A percentile compares a stretch with the other conserved stretches of the same genome.
Evolutionary conservation across 2,888 invertebrate genomes (phyloP).

Genomic region (Philereme transversata): DNA sequence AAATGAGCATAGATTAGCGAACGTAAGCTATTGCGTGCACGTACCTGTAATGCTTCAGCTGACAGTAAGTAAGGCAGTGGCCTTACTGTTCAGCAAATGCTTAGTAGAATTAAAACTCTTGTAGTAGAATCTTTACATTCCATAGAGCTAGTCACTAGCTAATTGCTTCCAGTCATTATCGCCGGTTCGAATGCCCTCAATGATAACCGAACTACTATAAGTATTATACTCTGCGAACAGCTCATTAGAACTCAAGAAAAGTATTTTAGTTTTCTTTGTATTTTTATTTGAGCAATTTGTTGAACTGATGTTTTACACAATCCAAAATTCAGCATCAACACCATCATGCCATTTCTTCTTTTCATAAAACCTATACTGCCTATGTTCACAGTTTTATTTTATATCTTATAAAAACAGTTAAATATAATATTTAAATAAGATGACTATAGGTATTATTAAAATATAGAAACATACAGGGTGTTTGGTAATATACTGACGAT

Average conservation of each 20-base stretch:
- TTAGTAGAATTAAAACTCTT: slow-evolving; percentile 25
- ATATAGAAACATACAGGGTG: no score
- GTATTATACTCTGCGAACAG: slow-evolving; percentile 29
- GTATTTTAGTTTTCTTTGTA: no score
- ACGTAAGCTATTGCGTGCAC: background rate
- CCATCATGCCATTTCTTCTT: no score
- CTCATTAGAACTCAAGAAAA: background rate
- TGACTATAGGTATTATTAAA: no score
- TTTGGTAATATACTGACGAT: no score
- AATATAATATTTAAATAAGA: no score
- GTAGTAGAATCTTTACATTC: slow-evolving; percentile 22
- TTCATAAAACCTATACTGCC: no score
- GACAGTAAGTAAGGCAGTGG: background rate
- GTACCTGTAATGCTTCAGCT: slow-evolving; percentile 1
- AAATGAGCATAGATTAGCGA: background rate
- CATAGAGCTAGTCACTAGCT: slow-evolving; percentile 31
- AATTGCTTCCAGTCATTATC: slow-evolving; percentile 38
- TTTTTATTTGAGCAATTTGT: no score
- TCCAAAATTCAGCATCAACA: no score
- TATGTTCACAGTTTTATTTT: no score
- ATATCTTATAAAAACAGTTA: no score
- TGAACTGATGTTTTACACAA: no score
- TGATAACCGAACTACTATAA: slow-evolving; percentile 32
- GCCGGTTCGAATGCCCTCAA: slow-evolving; percentile 34
- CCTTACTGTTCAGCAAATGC: slow-evolving; percentile 15